phyloP scores from a whole-genome alignment of 2,797 vertebrate genomes.

The Champsocephalus esox region DNA sequence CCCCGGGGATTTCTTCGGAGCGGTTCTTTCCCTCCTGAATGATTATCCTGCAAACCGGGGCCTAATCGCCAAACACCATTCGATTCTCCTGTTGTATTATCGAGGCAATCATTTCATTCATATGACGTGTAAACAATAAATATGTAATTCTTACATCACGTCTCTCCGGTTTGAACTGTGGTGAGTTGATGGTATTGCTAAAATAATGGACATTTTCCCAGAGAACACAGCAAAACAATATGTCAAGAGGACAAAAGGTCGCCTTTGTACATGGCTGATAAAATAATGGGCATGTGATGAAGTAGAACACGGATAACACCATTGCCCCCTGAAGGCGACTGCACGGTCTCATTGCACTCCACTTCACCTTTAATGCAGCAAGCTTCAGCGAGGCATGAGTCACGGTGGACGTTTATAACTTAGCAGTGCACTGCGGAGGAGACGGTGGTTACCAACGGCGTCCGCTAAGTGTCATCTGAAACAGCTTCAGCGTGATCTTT shows the following conservation, averaged over 20 bases:
- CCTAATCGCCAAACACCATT: no score
- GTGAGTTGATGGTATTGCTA: no score
- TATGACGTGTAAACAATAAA: no score
- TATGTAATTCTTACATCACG: no score
- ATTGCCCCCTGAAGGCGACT: constrained; percentile 21
- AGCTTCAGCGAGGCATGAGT: constrained; percentile 44
- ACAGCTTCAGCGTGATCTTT: neutral
- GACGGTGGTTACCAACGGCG: constrained; percentile 2
- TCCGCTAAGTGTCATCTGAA: neutral
- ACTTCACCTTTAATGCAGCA: constrained; percentile 49
- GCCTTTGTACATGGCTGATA: constrained; percentile 23
- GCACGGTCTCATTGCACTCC: constrained; percentile 35
- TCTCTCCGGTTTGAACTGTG: no score
- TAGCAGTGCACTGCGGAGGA: constrained; percentile 19
- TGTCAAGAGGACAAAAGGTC: constrained; percentile 17
- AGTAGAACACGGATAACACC: constrained; percentile 49
- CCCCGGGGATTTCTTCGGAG: no score
- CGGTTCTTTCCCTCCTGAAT: no score
- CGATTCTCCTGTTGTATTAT: no score
- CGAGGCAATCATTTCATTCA: no score
- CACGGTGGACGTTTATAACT: constrained; percentile 53
- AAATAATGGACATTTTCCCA: no score
- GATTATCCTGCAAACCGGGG: no score
- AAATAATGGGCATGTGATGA: constrained; percentile 47
- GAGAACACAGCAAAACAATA: constrained; percentile 6